Base-by-base conservation (phyloP, 2,888 invertebrate species). In the Archips crataeganus region DNA sequence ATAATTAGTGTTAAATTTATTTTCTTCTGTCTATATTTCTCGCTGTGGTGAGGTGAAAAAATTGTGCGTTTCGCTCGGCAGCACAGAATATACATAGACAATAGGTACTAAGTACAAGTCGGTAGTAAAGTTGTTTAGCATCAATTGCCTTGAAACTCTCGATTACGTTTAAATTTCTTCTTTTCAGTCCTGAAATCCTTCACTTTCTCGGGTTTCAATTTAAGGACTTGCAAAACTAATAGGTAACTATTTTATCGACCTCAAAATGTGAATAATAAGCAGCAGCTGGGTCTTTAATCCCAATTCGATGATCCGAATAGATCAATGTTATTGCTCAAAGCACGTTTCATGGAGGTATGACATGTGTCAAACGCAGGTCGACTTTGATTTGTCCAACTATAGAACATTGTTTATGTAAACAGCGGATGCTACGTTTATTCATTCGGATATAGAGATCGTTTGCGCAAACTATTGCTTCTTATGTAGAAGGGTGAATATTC, bases 381-480 rank as follows among this genome's bases (percentile, higher is more conserved):
- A 81, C 81, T 82, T 80, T 81, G 84, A 82, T 79, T 77, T 80
- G 79, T 84, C 87, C 90, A 87, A 84, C 87, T 93, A 92, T 89
- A 90, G 92, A 86, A 83, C 80, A 81, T 85, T 93, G 93, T 94
- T 94, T 93, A 93, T 84, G 81, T 80, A 81, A 85, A 86, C 85
- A 85, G 82, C 92, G 94, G 94, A 94, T 90, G 92, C 86, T 86
- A 87, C 84, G 82, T 87, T 83, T 83, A 74, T 65, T 64, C 69
- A 65, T 64, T 65, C 45, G 23, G 54, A 70, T 65, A 61, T 54
- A 74, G 49, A 36, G 72, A 57, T 54, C 68, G 59, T 68, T 73
- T 73, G 49, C 49, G 60, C 69, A 51, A 69, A 74, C 64, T 59
- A 59, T 59, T 73, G 60, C 34, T 36, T 23, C 6, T 11, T 39